Conservation (phyloP, 2,888 invertebrate genomes). For the Diarsia dahlii region DNA sequence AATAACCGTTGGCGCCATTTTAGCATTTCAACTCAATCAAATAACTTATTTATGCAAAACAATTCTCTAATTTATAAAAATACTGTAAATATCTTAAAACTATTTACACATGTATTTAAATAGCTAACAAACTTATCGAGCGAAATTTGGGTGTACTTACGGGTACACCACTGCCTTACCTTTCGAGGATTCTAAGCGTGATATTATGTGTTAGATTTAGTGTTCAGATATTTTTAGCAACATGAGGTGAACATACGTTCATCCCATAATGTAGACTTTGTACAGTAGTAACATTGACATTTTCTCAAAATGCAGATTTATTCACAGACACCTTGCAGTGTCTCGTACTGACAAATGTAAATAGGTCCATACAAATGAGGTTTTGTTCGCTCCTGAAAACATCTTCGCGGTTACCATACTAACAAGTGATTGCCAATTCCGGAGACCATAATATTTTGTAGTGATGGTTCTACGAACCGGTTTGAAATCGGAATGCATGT, state of each 20-base stretch:
- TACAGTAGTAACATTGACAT: slow-evolving; percentile 7
- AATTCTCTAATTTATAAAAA: no score
- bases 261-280: neutral
- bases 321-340: neutral
- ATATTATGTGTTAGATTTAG: no score
- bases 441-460: slow-evolving; percentile 37
- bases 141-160: no score
- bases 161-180: no score
- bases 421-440: slow-evolving; percentile 60
- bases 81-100: no score
- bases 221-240: neutral
- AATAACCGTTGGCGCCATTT: no score
- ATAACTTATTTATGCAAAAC: no score
- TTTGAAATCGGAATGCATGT: slow-evolving; percentile 61
- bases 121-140: no score
- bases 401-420: slow-evolving; percentile 37
- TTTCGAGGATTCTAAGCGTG: no score
- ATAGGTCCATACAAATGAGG: slow-evolving; percentile 24
- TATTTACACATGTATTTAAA: no score
- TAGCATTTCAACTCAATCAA: no score
- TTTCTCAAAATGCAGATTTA: slow-evolving; percentile 28
- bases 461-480: slow-evolving; percentile 53
- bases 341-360: slow-evolving; percentile 12
- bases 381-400: slow-evolving; percentile 18
- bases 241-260: neutral